Evolutionary conservation across 2,113 vertebrate species (phyloP).

Genomic region (Jacana jacana): DNA sequence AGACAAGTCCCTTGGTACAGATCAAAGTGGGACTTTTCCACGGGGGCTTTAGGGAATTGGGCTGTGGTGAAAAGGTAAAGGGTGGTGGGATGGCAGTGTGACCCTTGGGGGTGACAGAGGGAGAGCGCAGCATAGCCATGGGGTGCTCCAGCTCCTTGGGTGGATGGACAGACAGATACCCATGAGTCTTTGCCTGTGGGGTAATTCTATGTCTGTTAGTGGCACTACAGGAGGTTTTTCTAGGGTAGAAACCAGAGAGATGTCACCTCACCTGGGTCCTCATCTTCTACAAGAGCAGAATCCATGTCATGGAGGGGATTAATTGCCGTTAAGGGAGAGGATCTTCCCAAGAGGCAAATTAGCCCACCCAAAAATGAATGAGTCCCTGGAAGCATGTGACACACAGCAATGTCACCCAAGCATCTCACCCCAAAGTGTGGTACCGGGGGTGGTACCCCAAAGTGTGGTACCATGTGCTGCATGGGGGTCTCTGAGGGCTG

Average conservation of each 20-base stretch:
- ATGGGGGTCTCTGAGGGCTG: neutral
- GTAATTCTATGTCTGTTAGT: accelerated
- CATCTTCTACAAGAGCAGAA: neutral
- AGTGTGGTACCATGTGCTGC: accelerated
- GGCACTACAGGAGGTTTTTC: accelerated
- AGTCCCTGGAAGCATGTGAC: neutral
- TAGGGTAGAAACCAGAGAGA: neutral
- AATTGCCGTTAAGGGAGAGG: neutral
- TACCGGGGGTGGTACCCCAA: neutral
- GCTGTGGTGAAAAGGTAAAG: neutral
- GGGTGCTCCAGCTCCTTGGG: neutral
- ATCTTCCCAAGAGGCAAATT: neutral
- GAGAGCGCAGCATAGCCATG: accelerated
- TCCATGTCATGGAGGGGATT: neutral
- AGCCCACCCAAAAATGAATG: accelerated
- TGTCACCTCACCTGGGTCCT: neutral
- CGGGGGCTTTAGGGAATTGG: neutral
- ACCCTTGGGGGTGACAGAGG: neutral
- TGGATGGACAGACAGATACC: neutral
- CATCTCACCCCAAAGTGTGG: accelerated
- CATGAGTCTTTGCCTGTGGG: accelerated
- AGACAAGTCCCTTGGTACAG: neutral
- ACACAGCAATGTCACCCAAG: neutral
- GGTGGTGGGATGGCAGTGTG: neutral
- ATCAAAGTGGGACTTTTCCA: constrained; percentile 31